Evolutionary conservation across 2,888 invertebrate genomes (phyloP).

Genomic region (Glomeris marginata): DNA sequence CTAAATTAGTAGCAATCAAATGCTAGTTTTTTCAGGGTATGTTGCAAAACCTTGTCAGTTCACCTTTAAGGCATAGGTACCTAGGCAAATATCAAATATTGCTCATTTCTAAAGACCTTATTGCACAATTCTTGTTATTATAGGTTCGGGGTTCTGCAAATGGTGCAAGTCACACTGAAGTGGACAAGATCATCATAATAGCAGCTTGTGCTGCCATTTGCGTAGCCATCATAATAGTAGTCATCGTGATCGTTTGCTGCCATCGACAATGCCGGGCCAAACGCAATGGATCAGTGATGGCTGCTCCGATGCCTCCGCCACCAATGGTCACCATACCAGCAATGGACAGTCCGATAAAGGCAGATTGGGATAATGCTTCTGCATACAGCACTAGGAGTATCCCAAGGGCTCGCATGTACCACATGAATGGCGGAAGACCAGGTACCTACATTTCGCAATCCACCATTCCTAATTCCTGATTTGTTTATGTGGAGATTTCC

Average conservation of each 20-base stretch:
- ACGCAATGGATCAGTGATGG: conserved; percentile 5
- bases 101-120: too few species aligned
- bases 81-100: too few species aligned
- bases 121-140: too few species aligned
- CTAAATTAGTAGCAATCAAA: too few species aligned
- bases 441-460: conserved; percentile 11
- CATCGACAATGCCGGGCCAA: conserved; percentile 38
- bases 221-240: conserved; percentile 77
- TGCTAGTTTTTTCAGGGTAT: too few species aligned
- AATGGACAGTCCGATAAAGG: conserved; percentile 11
- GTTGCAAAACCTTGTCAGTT: too few species aligned
- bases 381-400: conserved; percentile 81
- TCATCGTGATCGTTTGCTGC: conserved; percentile 76
- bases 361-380: conserved; percentile 74
- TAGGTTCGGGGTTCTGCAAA: not conserved
- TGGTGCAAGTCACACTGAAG: conserved; percentile 25
- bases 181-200: conserved; percentile 81
- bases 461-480: too few species aligned
- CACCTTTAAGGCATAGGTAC: too few species aligned
- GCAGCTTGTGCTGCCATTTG: conserved; percentile 86
- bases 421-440: conserved; percentile 42
- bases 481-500: too few species aligned
- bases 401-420: conserved; percentile 72
- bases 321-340: conserved; percentile 13
- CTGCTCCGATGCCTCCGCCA: conserved; percentile 12